Conservation (phyloP, 1,140 invertebrate genomes). For the Drosophila nannoptera region DNA sequence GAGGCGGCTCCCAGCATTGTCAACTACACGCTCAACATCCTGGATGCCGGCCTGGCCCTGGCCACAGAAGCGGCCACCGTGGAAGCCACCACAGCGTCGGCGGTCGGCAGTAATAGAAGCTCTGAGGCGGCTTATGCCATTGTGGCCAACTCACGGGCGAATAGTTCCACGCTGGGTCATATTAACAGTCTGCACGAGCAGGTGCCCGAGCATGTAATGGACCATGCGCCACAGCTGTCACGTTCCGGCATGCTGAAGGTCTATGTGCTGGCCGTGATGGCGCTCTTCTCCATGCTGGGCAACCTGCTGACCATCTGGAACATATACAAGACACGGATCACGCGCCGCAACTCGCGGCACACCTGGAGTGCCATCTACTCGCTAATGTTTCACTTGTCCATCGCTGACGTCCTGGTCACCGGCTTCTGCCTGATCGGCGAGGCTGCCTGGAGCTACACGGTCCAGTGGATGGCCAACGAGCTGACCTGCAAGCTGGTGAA, state of each 20-base stretch:
- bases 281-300: constrained; percentile 85
- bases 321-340: constrained; percentile 82
- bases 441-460: constrained; percentile 88
- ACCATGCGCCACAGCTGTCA: constrained; percentile 84
- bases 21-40: constrained; percentile 64
- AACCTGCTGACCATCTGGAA: constrained; percentile 88
- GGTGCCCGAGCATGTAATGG: constrained; percentile 73
- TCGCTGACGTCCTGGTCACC: constrained; percentile 89
- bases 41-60: constrained; percentile 46
- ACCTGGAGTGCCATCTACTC: constrained; percentile 87
- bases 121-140: constrained; percentile 56
- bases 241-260: constrained; percentile 82
- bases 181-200: constrained; percentile 59
- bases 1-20: constrained; percentile 42
- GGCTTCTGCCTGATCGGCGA: constrained; percentile 90
- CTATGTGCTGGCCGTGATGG: constrained; percentile 84
- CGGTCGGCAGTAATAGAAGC: constrained; percentile 17
- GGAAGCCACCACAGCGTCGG: not conserved
- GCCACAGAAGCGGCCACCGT: constrained; percentile 17
- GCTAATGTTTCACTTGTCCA: constrained; percentile 86
- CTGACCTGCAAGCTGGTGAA: constrained; percentile 89
- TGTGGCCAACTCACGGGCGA: constrained; percentile 30
- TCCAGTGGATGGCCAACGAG: constrained; percentile 89
- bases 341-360: constrained; percentile 81
- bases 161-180: constrained; percentile 52